Evolutionary conservation across 2,888 invertebrate species (phyloP).

Genomic region (Ptilodon capucinus): DNA sequence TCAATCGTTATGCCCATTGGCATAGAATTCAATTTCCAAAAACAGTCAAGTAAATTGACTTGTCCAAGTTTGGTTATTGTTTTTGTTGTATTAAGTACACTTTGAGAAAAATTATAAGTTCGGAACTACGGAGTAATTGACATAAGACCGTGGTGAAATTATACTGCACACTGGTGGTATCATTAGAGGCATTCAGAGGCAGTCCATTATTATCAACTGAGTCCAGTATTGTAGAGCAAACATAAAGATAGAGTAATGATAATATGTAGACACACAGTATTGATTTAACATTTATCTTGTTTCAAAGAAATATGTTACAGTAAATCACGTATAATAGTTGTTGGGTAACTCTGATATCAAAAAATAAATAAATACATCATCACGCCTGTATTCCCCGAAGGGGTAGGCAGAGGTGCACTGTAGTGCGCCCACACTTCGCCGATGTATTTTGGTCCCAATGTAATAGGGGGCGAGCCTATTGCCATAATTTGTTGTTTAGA

Average conservation of each 20-base stretch:
- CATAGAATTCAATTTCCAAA: too few relatives aligned
- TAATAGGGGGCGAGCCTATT: too few relatives aligned
- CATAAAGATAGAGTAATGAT: constrained; percentile 33
- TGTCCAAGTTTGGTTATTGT: too few relatives aligned
- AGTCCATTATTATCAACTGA: constrained; percentile 38
- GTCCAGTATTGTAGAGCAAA: constrained; percentile 42
- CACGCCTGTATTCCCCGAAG: too few relatives aligned
- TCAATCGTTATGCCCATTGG: too few relatives aligned
- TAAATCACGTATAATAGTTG: constrained; percentile 19
- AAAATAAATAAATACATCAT: too few relatives aligned
- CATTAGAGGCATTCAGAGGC: constrained; percentile 21
- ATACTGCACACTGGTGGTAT: constrained; percentile 12
- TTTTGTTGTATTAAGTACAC: too few relatives aligned
- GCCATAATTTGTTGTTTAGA: not conserved
- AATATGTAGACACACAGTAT: constrained; percentile 34
- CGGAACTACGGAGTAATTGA: not conserved
- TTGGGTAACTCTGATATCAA: not conserved
- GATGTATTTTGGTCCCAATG: too few relatives aligned
- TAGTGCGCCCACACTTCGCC: too few relatives aligned
- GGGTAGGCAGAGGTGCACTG: too few relatives aligned
- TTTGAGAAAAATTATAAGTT: not conserved
- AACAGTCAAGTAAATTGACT: too few relatives aligned
- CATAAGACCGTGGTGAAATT: constrained; percentile 11
- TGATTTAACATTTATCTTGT: constrained; percentile 44
- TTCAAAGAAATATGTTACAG: constrained; percentile 47